These are phyloP conservation scores for Temnothorax unifasciatus DNA, from an alignment of 2,888 invertebrate species.

Conservation along the genomic window DNA sequence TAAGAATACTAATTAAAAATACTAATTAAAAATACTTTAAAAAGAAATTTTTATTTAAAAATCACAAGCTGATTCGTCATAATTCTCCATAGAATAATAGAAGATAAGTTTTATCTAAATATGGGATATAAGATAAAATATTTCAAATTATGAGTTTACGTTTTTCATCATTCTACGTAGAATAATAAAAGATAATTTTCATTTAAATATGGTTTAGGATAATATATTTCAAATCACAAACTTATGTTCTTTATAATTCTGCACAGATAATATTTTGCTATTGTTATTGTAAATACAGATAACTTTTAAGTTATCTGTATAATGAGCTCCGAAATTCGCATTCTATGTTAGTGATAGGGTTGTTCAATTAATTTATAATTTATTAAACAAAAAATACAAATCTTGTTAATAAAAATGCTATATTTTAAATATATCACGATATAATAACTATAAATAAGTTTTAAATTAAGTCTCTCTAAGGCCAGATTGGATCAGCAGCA, in stretches of 20 bases:
- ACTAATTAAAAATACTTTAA: not conserved
- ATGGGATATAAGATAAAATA: not conserved
- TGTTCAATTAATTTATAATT: not conserved
- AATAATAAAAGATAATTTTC: not conserved
- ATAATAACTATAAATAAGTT: not conserved
- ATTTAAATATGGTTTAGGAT: not conserved
- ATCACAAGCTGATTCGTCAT: not conserved
- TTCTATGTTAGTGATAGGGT: not conserved
- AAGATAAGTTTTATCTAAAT: not conserved
- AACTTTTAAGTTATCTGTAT: too few relatives aligned
- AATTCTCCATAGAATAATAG: not conserved
- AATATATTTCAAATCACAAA: not conserved
- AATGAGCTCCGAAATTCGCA: not conserved
- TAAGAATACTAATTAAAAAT: not conserved
- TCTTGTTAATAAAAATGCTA: not conserved
- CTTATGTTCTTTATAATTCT: not conserved
- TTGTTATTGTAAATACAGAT: too few relatives aligned
- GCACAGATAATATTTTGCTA: too few relatives aligned
- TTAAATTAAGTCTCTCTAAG: not conserved
- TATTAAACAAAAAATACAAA: slow-evolving; percentile 1
- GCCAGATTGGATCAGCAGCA: not conserved
- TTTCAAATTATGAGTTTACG: not conserved
- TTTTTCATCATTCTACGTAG: not conserved
- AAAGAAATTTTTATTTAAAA: not conserved
- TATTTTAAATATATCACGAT: not conserved